phyloP scores from a whole-genome alignment of 1,140 invertebrate species.

The Diachasma alloeum region DNA sequence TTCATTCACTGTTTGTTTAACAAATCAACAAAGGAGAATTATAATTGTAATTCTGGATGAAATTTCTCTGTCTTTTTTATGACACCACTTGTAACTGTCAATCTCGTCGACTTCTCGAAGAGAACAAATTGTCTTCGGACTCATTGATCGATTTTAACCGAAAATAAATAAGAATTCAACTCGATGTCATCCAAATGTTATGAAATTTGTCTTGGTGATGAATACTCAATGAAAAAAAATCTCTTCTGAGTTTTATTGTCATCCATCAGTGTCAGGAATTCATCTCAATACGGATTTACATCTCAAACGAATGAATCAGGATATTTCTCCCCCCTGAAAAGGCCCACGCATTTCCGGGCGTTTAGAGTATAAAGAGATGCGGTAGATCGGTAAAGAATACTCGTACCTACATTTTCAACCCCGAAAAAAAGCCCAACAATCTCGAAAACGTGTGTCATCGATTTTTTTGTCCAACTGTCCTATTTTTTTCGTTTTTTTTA shows the following conservation, averaged over 20 bases:
- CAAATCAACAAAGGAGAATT: too few species aligned
- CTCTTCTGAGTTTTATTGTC: background rate
- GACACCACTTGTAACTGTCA: too few species aligned
- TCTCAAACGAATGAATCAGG: background rate
- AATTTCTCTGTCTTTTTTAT: too few species aligned
- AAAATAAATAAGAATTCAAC: too few species aligned
- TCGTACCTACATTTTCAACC: background rate
- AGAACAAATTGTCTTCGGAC: too few species aligned
- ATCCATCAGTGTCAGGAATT: background rate
- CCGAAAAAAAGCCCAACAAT: background rate
- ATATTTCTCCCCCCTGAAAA: background rate
- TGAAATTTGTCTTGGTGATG: background rate
- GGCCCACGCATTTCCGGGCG: background rate
- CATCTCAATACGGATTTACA: background rate
- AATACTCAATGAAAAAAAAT: background rate
- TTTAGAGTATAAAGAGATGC: slow-evolving; percentile 5
- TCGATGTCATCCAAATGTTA: background rate
- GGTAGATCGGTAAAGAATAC: background rate
- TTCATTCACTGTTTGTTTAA: background rate
- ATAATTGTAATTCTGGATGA: too few species aligned
- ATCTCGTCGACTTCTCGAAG: too few species aligned
- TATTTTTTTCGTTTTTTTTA: background rate
- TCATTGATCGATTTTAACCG: too few species aligned
- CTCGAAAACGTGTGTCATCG: slow-evolving; percentile 1
- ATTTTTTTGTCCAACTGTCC: background rate